Conservation (phyloP, 2,888 invertebrate genomes). For the Drosophila lutescens region DNA sequence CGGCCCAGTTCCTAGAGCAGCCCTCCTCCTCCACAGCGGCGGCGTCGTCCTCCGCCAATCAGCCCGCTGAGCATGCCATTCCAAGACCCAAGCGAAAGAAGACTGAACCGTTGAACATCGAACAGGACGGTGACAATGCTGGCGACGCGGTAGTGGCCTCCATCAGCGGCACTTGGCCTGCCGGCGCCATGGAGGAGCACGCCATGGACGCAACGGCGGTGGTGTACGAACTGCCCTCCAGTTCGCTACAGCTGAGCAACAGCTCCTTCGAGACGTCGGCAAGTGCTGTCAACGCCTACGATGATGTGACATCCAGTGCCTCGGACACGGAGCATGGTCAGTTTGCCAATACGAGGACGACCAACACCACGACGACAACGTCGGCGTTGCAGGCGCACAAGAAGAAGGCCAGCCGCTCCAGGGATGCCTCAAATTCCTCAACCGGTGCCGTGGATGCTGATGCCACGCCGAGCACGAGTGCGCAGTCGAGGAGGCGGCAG, state of each 20-base stretch:
- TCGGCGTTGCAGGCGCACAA: slow-evolving; percentile 72
- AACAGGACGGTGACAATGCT: slow-evolving; percentile 21
- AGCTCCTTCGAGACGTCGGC: slow-evolving; percentile 60
- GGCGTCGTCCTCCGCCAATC: slow-evolving; percentile 44
- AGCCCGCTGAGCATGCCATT: slow-evolving; percentile 48
- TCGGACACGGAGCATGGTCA: slow-evolving; percentile 81
- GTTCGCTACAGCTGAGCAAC: slow-evolving; percentile 57
- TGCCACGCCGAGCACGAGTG: slow-evolving; percentile 73
- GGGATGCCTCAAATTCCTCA: slow-evolving; percentile 40
- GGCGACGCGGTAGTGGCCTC: slow-evolving; percentile 19
- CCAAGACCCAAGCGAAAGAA: slow-evolving; percentile 60
- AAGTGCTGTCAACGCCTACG: slow-evolving; percentile 47
- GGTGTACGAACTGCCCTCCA: slow-evolving; percentile 59
- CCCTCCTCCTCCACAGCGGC: slow-evolving; percentile 61
- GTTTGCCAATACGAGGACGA: slow-evolving; percentile 79
- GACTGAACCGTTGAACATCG: slow-evolving; percentile 41
- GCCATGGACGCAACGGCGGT: slow-evolving; percentile 60
- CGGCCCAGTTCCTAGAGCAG: slow-evolving; percentile 57
- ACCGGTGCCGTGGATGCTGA: slow-evolving; percentile 64
- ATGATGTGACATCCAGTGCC: slow-evolving; percentile 79
- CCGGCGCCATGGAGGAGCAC: slow-evolving; percentile 66
- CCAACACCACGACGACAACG: slow-evolving; percentile 81
- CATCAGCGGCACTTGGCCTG: slow-evolving; percentile 49
- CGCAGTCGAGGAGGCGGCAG: slow-evolving; percentile 61
- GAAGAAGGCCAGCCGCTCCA: slow-evolving; percentile 47